These are phyloP conservation scores for Parthenolecanium corni DNA, from an alignment of 2,888 invertebrate species.

Conservation along the genomic window DNA sequence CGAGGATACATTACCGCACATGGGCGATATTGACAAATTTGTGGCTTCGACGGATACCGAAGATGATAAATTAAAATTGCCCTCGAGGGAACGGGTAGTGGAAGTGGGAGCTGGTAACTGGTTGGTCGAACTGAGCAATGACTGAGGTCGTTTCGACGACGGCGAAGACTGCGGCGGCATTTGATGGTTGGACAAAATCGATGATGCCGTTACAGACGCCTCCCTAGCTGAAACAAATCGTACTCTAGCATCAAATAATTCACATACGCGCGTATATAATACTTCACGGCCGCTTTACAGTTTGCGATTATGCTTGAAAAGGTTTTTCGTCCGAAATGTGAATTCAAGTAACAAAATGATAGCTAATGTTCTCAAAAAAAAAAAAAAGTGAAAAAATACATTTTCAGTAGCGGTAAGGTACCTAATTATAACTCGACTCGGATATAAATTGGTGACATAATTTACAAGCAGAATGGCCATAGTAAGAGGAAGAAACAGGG, in stretches of 20 bases:
- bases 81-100: slow-evolving; percentile 14
- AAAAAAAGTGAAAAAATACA: too few species aligned
- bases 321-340: too few species aligned
- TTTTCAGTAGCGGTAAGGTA: too few species aligned
- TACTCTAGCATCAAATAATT: slow-evolving; percentile 30
- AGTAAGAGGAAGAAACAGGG: too few species aligned
- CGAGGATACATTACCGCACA: background rate
- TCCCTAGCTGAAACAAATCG: slow-evolving; percentile 50
- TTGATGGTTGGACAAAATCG: slow-evolving; percentile 6
- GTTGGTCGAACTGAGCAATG: background rate
- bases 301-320: too few species aligned
- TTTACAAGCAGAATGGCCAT: too few species aligned
- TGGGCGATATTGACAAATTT: slow-evolving; percentile 1
- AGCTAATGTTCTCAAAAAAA: too few species aligned
- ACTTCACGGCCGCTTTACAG: too few species aligned
- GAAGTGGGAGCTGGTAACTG: slow-evolving; percentile 12
- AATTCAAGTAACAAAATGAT: too few species aligned
- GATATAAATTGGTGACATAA: too few species aligned
- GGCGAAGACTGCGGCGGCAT: background rate
- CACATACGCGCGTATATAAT: too few species aligned
- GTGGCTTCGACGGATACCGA: background rate
- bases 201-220: slow-evolving; percentile 45
- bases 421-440: too few species aligned
- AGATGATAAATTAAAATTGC: slow-evolving; percentile 1
- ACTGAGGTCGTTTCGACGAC: background rate